Conservation (phyloP, 2,113 vertebrate genomes). For the Harpagus bidentatus region DNA sequence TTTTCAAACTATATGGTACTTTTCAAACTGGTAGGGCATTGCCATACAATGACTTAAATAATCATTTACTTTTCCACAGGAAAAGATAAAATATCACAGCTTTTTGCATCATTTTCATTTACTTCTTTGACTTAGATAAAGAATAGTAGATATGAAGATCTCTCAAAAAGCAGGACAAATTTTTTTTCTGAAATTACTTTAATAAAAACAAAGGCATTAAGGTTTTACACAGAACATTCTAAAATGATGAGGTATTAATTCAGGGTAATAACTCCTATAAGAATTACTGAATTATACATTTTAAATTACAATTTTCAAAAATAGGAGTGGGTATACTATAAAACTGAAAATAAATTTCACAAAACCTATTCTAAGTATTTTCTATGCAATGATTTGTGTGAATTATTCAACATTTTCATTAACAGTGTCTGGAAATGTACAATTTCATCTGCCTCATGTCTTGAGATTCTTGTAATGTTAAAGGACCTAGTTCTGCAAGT, state of each 20-base stretch:
- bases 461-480: background rate
- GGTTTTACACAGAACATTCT: background rate
- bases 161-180: background rate
- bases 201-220: slow-evolving; percentile 28
- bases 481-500: background rate
- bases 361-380: slow-evolving; percentile 17
- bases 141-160: background rate
- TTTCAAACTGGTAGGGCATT: background rate
- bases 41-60: background rate
- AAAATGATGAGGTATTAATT: slow-evolving; percentile 26
- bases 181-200: background rate
- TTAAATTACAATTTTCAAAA: slow-evolving; percentile 47
- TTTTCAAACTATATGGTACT: background rate
- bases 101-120: background rate
- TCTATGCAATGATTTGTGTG: background rate
- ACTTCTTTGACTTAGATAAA: background rate
- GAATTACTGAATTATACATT: slow-evolving; percentile 27
- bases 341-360: slow-evolving; percentile 26
- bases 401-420: slow-evolving; percentile 58
- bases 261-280: slow-evolving; percentile 14
- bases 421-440: background rate
- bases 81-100: background rate
- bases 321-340: background rate
- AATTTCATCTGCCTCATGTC: background rate
- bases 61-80: background rate